Evolutionary conservation across 2,888 invertebrate genomes (phyloP), one percentile per base, ranked within the genome.

Genomic region (Mycalesis mineus): DNA sequence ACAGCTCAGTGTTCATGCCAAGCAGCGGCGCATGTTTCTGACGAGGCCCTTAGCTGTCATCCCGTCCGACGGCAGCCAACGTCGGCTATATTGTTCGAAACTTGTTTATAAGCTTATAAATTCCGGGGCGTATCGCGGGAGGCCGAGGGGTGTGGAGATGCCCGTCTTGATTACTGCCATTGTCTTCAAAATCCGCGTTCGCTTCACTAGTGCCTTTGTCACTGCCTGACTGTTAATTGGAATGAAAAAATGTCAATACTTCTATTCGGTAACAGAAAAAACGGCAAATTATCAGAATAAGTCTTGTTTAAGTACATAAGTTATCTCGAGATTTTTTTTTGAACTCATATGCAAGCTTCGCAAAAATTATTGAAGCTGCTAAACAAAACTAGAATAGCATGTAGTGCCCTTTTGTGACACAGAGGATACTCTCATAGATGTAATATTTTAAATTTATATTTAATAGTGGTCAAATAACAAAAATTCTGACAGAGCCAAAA

Each of bases 181-280:
- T 85, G 84, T 85, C 80, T 82, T 74, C 66, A 69, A 71, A 73
- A 77, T 77, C 77, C 74, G 78, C 75, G 74, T 72, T 80, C 69
- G 77, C 39, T 80, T 74, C 72, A 69, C 65, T 58, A 62, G 61
- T 63, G 73, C 75, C 74, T 78, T 82, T 84, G 82, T 84, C 73
- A 70, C 68, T 68, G 68, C 60, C 65, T 62, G 66, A 22, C 64
- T 67, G 67, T 67, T 68, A 65, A 69, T 69, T 70, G 66, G 60
- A 63, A 58, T 61, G 55, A 51, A 59, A 58, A 68, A 69, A 64
- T 15, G 8, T 37, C 13, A 13, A 13, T 37, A 37, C 22, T 5
- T 22, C 22, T 22, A n/a, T n/a, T n/a, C n/a, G n/a, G n/a, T n/a
- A n/a, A n/a, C n/a, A n/a, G n/a, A n/a, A n/a, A n/a, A n/a, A n/a